Evolutionary conservation across 35 echinoderm and acorn worm species (phyloP).

Genomic region (Acanthaster planci): DNA sequence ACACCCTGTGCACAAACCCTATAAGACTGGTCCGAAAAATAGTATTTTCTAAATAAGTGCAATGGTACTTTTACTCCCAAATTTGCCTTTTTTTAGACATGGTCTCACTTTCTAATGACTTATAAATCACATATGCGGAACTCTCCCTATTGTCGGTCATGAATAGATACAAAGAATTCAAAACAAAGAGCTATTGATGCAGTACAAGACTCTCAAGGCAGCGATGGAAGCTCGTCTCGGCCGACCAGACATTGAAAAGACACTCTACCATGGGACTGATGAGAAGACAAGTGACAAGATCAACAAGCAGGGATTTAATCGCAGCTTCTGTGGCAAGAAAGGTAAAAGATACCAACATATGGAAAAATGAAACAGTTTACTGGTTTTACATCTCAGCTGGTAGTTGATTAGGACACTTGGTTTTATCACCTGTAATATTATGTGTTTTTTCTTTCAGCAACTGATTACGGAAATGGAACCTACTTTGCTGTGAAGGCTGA

Average conservation of each 20-base stretch:
- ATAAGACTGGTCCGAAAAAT: too few species aligned
- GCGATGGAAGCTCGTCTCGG: neutral
- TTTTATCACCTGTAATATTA: too few species aligned
- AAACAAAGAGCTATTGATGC: slow-evolving; percentile 25
- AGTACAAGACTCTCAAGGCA: slow-evolving; percentile 30
- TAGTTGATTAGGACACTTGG: too few species aligned
- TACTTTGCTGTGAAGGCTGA: slow-evolving; percentile 36
- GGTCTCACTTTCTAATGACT: too few species aligned
- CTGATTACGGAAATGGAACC: slow-evolving; percentile 38
- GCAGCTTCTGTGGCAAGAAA: slow-evolving; percentile 61
- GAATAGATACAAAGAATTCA: slow-evolving; percentile 56
- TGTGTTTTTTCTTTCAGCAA: slow-evolving; percentile 13
- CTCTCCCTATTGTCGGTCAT: too few species aligned
- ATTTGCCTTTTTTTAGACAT: too few species aligned
- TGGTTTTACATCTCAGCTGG: too few species aligned
- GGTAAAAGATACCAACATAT: slow-evolving; percentile 28
- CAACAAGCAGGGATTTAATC: slow-evolving; percentile 44
- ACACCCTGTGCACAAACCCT: too few species aligned
- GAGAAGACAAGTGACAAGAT: slow-evolving; percentile 39
- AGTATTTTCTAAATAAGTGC: too few species aligned
- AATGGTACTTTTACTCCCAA: too few species aligned
- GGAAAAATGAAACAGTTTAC: too few species aligned
- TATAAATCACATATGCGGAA: too few species aligned
- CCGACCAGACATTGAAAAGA: slow-evolving; percentile 13
- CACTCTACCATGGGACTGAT: slow-evolving; percentile 47